Evolutionary conservation across 1,140 invertebrate species (phyloP).

Genomic region (Bombus picipes): DNA sequence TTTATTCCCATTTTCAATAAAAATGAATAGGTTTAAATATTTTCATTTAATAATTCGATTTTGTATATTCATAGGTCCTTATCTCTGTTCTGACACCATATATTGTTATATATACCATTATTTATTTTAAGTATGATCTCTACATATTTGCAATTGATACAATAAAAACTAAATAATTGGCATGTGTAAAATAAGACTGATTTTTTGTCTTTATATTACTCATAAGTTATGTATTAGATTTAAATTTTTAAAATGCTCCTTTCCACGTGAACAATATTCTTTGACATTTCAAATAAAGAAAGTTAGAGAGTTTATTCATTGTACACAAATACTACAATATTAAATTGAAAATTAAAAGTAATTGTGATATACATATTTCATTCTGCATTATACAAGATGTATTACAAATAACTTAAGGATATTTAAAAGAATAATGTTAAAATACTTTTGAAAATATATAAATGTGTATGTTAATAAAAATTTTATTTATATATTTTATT

Average conservation of each 20-base stretch:
- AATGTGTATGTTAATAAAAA: constrained; percentile 18
- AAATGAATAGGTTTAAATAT: not conserved
- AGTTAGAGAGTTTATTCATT: constrained; percentile 11
- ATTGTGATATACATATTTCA: constrained; percentile 32
- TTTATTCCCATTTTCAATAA: not conserved
- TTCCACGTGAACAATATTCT: constrained; percentile 31
- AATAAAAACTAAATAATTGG: constrained; percentile 54
- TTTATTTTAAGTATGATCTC: constrained; percentile 32
- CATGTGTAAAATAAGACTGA: constrained; percentile 61
- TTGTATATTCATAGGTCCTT: not conserved
- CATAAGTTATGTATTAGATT: constrained; percentile 44
- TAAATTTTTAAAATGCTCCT: constrained; percentile 50
- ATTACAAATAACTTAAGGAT: constrained; percentile 2
- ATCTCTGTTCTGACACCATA: not conserved
- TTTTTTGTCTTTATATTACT: constrained; percentile 61
- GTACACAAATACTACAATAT: constrained; percentile 19
- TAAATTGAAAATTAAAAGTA: constrained; percentile 21
- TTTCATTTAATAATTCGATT: not conserved
- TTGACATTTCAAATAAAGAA: constrained; percentile 21
- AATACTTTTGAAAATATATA: constrained; percentile 11
- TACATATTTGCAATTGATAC: constrained; percentile 18
- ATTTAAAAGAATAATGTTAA: constrained; percentile 28
- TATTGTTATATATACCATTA: constrained; percentile 3
- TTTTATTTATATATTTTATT: constrained; percentile 42
- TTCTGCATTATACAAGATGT: constrained; percentile 47